phyloP scores from a whole-genome alignment of 2,113 vertebrate genomes.

The Bos taurus region DNA sequence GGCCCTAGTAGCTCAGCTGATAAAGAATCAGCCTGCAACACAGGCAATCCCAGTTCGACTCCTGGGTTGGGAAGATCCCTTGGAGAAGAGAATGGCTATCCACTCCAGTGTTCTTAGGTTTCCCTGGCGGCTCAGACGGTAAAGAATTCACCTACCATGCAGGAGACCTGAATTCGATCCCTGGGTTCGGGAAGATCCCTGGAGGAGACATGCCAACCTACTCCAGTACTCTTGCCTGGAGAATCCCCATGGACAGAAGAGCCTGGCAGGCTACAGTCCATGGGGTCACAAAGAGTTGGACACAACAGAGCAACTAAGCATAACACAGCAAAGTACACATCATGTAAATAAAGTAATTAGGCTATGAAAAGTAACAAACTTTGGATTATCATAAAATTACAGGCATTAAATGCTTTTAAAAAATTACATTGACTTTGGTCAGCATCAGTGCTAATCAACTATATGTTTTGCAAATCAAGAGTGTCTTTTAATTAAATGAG shows the following conservation, averaged over 20 bases:
- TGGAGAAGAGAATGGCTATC: not conserved
- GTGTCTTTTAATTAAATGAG: conserved; percentile 3
- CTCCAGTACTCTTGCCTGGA: not conserved
- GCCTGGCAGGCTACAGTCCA: not conserved
- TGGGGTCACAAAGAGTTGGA: not conserved
- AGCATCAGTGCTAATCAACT: not conserved
- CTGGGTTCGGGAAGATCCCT: not conserved
- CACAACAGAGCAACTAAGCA: not conserved
- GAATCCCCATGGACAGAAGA: not conserved
- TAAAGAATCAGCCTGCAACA: not conserved
- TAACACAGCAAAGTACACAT: not conserved
- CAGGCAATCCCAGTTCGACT: not conserved
- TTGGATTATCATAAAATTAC: not conserved
- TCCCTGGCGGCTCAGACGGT: not conserved
- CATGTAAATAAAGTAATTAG: not conserved
- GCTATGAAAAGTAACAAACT: not conserved
- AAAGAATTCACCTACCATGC: not conserved
- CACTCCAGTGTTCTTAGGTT: not conserved
- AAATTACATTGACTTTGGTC: not conserved
- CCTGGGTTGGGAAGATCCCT: not conserved
- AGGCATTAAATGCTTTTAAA: not conserved
- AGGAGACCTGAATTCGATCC: not conserved
- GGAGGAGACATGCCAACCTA: not conserved
- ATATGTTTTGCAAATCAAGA: not conserved
- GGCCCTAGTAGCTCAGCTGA: not conserved